phyloP scores from a whole-genome alignment of 2,113 vertebrate species.

The Rhabdornis inornatus region DNA sequence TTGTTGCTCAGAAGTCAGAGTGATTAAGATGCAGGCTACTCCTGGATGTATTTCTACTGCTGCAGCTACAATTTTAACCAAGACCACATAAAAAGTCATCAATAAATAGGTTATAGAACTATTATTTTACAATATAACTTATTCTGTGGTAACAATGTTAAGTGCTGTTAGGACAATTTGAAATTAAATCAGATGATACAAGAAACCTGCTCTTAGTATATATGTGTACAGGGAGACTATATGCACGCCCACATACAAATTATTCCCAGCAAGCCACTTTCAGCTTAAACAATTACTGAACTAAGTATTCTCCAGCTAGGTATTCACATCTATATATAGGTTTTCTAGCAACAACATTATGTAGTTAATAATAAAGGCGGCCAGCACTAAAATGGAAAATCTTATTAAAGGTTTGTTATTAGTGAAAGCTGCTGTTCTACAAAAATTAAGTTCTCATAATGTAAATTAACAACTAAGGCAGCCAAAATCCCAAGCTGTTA shows the following conservation, averaged over 20 bases:
- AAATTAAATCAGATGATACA: slow-evolving; percentile 40
- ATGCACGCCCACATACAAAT: neutral
- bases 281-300: slow-evolving; percentile 41
- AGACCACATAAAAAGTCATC: slow-evolving; percentile 56
- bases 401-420: slow-evolving; percentile 30
- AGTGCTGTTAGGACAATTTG: neutral
- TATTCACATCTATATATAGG: slow-evolving; percentile 14
- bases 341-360: slow-evolving; percentile 5
- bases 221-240: neutral
- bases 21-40: neutral
- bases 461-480: slow-evolving; percentile 2
- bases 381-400: slow-evolving; percentile 9
- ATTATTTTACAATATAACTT: slow-evolving; percentile 1
- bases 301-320: slow-evolving; percentile 28
- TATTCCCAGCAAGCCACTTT: slow-evolving; percentile 37
- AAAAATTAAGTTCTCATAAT: slow-evolving; percentile 26
- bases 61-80: slow-evolving; percentile 37
- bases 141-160: neutral
- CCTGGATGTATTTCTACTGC: neutral
- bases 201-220: neutral
- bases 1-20: slow-evolving; percentile 24
- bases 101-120: slow-evolving; percentile 60
- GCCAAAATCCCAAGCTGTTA: slow-evolving; percentile 2
- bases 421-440: neutral
- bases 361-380: neutral